A percentile compares a stretch with the other conserved stretches of the same genome.
Evolutionary conservation across 2,888 invertebrate genomes (phyloP).

Genomic region (Platycnemis pennipes): DNA sequence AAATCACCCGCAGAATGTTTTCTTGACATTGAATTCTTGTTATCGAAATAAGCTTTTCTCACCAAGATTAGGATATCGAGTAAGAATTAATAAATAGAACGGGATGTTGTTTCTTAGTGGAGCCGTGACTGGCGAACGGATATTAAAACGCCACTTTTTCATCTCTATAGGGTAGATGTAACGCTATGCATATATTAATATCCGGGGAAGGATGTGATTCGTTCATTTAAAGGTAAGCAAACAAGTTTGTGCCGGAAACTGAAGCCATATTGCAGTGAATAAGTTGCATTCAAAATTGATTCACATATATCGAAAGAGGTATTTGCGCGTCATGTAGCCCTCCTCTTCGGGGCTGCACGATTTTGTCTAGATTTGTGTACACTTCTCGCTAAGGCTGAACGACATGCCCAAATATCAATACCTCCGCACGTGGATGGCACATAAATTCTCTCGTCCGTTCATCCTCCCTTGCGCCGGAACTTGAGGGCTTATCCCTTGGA

Average conservation of each 20-base stretch:
- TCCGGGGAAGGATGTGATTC: too few relatives aligned
- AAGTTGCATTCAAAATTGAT: neutral
- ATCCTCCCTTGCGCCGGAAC: neutral
- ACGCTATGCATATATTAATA: too few relatives aligned
- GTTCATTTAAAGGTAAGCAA: neutral
- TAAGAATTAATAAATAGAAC: too few relatives aligned
- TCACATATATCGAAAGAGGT: neutral
- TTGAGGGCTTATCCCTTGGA: neutral
- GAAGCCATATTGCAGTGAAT: neutral
- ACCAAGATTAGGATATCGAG: too few relatives aligned
- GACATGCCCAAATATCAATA: neutral
- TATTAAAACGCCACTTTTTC: too few relatives aligned
- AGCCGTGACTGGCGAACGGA: too few relatives aligned
- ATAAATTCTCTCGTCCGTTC: neutral
- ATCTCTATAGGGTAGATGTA: too few relatives aligned
- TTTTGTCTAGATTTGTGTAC: neutral
- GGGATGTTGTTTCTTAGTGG: too few relatives aligned
- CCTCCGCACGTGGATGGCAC: neutral
- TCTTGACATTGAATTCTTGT: too few relatives aligned
- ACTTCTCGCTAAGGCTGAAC: neutral
- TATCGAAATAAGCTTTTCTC: too few relatives aligned
- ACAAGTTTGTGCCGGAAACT: neutral
- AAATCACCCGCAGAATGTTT: too few relatives aligned
- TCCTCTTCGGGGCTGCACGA: neutral
- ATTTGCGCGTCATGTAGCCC: neutral